Evolutionary conservation across 2,888 invertebrate species (phyloP).

Genomic region (Andrena trimmerana): DNA sequence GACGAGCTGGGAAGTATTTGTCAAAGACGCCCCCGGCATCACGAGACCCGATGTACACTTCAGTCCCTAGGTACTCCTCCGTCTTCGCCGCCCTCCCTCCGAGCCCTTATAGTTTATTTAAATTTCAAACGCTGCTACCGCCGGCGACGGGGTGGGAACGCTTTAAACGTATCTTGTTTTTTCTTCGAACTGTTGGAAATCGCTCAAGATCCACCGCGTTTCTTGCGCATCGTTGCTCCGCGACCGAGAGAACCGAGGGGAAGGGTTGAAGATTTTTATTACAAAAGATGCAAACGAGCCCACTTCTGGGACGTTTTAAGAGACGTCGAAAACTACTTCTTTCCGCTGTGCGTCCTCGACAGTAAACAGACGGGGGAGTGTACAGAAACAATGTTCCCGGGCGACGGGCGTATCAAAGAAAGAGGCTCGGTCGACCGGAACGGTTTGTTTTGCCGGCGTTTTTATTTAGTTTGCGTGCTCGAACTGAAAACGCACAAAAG

Average conservation of each 20-base stretch:
- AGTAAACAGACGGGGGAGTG: constrained; percentile 1
- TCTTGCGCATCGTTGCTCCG: too few relatives aligned
- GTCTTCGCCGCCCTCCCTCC: constrained; percentile 9
- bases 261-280: neutral
- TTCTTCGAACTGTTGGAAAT: too few relatives aligned
- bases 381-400: constrained; percentile 23
- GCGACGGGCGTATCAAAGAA: constrained; percentile 35
- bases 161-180: neutral
- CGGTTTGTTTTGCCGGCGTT: constrained; percentile 39
- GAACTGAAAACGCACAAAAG: constrained; percentile 49
- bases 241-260: too few relatives aligned
- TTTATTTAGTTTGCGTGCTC: constrained; percentile 47
- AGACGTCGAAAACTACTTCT: neutral
- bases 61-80: constrained; percentile 31
- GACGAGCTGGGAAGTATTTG: constrained; percentile 63
- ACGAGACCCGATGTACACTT: constrained; percentile 48
- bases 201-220: too few relatives aligned
- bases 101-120: constrained; percentile 46
- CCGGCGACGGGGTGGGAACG: neutral
- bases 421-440: constrained; percentile 22
- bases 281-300: neutral
- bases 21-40: constrained; percentile 63
- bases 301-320: neutral
- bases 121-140: constrained; percentile 18
- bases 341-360: neutral